Evolutionary conservation across 2,113 vertebrate species (phyloP).

Genomic region (Campylorhamphus procurvoides): DNA sequence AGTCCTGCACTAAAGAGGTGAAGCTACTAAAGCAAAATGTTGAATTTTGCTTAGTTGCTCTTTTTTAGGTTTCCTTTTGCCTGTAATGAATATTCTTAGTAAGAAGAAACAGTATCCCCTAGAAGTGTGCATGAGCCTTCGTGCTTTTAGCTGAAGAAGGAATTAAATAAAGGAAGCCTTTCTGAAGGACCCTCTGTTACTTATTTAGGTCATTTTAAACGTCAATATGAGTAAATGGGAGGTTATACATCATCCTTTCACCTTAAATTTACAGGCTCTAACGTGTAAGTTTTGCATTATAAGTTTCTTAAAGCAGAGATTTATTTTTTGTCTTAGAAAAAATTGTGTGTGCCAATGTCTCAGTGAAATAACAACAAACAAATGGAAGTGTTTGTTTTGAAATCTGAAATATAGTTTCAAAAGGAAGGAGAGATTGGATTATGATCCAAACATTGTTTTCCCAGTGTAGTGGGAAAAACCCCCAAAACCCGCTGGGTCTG

Average conservation of each 20-base stretch:
- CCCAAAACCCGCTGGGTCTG: not conserved
- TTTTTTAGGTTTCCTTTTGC: not conserved
- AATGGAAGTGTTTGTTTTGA: not conserved
- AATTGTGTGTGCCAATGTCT: not conserved
- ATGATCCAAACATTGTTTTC: not conserved
- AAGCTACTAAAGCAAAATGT: not conserved
- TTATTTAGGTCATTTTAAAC: not conserved
- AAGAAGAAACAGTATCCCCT: not conserved
- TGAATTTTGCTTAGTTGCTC: not conserved
- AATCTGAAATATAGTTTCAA: not conserved
- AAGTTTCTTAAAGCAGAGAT: not conserved
- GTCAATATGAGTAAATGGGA: not conserved
- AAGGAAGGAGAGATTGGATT: not conserved
- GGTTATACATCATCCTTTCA: not conserved
- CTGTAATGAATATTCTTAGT: constrained; percentile 1
- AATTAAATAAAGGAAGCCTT: not conserved
- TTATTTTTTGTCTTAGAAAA: not conserved
- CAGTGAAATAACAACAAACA: not conserved
- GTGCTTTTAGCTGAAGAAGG: not conserved
- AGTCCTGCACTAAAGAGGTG: not conserved
- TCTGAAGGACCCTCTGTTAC: not conserved
- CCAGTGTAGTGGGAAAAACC: not conserved
- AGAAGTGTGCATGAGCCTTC: not conserved
- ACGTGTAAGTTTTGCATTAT: not conserved
- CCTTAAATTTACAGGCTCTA: not conserved